Evolutionary conservation across 2,113 vertebrate genomes (phyloP), one percentile per base, ranked within the genome.

Genomic region (Leuciscus idus): DNA sequence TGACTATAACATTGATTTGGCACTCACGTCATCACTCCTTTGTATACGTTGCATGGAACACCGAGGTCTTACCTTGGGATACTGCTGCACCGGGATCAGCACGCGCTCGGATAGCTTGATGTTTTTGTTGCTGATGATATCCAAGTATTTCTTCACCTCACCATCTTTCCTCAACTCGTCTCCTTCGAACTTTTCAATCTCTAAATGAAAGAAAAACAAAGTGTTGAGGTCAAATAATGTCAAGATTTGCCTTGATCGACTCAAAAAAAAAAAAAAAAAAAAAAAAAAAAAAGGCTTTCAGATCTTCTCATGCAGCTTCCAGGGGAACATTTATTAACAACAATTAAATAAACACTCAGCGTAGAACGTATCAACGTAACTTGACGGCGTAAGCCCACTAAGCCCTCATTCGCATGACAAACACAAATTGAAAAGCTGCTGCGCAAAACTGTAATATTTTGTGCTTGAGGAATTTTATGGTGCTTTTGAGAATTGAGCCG

Each of bases 91-190:
- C 70, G 98, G 98, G 88, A 99, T 99, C 91, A 99, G 94, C 86
- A 99, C 97, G 92, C 97, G 96, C 93, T 99, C 98, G 3, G 96
- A 98, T 55, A 99, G 95, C 93, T 99, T 99, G 94, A 98, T 98
- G 90, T 99, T 99, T 96, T 99, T 99, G 96, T 99, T 99, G 95
- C 98, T 99, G 96, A 99, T 99, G 90, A 99, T 96, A 93, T 99
- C 98, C 86, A 99, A 96, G 59, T 99, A 99, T 87, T 99, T 99
- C 93, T 99, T 99, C 90, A 96, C 96, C 90, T 98, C 97, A 23
- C 96, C 97, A 90, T 99, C 98, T 86, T 98, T 99, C 93, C 96
- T 97, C 88, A 94, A 91, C 91, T 98, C 97, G 11, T 97, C 96
- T 15, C 95, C 95, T 86, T 98, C 97, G 89, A 95, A 97, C 93